Evolutionary conservation across 2,888 invertebrate species (phyloP).

Genomic region (Carabus problematicus): DNA sequence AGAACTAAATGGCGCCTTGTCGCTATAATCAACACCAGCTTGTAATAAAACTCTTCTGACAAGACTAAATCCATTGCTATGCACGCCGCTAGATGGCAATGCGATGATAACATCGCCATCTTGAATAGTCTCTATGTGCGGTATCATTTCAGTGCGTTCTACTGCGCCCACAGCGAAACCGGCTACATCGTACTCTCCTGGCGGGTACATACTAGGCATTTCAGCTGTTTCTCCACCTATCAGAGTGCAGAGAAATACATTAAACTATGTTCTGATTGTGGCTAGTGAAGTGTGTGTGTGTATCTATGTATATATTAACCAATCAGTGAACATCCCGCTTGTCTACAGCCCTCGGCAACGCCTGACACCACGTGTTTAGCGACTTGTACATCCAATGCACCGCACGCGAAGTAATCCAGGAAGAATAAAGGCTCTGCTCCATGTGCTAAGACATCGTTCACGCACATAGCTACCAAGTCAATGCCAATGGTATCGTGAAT

Average conservation of each 20-base stretch:
- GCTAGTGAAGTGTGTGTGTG: not conserved
- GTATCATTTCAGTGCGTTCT: conserved; percentile 76
- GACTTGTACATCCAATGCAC: conserved; percentile 77
- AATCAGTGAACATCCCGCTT: conserved; percentile 86
- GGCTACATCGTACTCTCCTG: conserved; percentile 91
- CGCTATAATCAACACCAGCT: conserved; percentile 69
- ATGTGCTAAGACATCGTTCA: conserved; percentile 93
- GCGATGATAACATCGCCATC: conserved; percentile 85
- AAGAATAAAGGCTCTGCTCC: conserved; percentile 97
- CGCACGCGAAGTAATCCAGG: conserved; percentile 96
- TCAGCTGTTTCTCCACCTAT: conserved; percentile 95
- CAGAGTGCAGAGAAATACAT: too few relatives aligned
- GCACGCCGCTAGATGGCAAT: conserved; percentile 88
- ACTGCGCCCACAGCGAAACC: conserved; percentile 96
- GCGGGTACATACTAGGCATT: conserved; percentile 93
- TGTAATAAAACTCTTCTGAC: conserved; percentile 80
- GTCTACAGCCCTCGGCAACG: conserved; percentile 85
- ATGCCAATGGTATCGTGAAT: conserved; percentile 87
- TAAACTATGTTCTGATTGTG: too few relatives aligned
- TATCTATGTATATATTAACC: conserved; percentile 64
- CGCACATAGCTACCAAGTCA: conserved; percentile 98
- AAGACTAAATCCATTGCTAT: conserved; percentile 94
- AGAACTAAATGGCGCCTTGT: conserved; percentile 75
- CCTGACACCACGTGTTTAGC: conserved; percentile 84
- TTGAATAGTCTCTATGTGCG: conserved; percentile 69